Evolutionary conservation across 2,797 vertebrate species (phyloP).

Genomic region (Neomorphus geoffroyi): DNA sequence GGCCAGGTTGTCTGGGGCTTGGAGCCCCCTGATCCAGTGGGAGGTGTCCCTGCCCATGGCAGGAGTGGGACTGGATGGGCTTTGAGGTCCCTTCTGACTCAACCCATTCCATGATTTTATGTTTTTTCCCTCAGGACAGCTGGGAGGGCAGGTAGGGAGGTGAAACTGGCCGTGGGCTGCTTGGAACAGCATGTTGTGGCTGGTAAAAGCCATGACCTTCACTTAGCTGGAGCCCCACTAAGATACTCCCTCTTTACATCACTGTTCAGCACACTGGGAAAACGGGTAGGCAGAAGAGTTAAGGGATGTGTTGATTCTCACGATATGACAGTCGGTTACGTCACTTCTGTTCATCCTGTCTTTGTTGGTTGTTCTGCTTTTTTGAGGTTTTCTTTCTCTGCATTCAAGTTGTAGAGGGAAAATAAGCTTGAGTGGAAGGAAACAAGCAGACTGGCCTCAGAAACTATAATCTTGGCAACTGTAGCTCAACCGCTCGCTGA

Average conservation of each 20-base stretch:
- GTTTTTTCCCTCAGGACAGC: background rate
- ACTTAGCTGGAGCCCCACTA: background rate
- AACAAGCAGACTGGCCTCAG: background rate
- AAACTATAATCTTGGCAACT: rapidly evolving
- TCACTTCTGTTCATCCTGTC: background rate
- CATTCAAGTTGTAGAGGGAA: background rate
- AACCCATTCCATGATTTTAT: too few species aligned
- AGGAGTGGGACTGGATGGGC: too few species aligned
- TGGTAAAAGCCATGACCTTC: background rate
- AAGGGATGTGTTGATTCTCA: background rate
- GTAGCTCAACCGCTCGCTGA: background rate
- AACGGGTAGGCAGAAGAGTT: background rate
- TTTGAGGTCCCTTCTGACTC: too few species aligned
- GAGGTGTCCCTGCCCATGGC: too few species aligned
- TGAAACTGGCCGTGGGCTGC: rapidly evolving
- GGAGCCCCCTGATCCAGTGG: too few species aligned
- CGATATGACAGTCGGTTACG: rapidly evolving
- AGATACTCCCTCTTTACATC: background rate
- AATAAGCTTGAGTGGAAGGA: background rate
- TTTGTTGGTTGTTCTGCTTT: background rate
- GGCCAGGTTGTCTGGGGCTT: too few species aligned
- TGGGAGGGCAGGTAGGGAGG: background rate
- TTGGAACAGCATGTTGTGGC: rapidly evolving
- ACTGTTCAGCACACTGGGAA: background rate
- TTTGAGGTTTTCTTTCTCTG: background rate